A percentile compares a stretch with the other conserved stretches of the same genome.
These are phyloP conservation scores for Herpetotheres cachinnans DNA, from an alignment of 2,113 vertebrate species.

Conservation along the genomic window DNA sequence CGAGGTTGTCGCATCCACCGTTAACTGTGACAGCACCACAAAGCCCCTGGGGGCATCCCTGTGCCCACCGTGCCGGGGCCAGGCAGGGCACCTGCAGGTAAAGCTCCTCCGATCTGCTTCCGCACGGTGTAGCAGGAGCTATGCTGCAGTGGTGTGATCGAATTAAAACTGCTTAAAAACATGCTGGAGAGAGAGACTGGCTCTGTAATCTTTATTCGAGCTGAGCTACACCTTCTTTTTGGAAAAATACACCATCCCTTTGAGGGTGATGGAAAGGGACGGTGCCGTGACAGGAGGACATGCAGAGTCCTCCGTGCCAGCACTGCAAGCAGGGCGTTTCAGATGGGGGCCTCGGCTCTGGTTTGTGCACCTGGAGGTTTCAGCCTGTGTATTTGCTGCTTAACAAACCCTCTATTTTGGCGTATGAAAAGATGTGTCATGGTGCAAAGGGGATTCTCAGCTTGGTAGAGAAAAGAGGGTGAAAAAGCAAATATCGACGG, in stretches of 20 bases:
- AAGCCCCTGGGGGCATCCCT: background rate
- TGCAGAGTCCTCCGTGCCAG: accelerated
- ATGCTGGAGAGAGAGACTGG: background rate
- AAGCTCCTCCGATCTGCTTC: background rate
- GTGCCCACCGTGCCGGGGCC: background rate
- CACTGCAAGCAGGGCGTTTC: accelerated
- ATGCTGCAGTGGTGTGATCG: accelerated
- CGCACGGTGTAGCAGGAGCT: accelerated
- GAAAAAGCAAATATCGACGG: background rate
- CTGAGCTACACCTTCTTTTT: background rate
- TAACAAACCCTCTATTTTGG: background rate
- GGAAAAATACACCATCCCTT: background rate
- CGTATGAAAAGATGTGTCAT: accelerated
- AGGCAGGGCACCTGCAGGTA: background rate
- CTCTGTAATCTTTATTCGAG: background rate
- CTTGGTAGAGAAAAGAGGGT: background rate
- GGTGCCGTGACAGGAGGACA: background rate
- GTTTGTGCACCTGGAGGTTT: background rate
- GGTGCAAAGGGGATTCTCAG: background rate
- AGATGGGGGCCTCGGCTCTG: background rate
- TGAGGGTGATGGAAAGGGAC: background rate
- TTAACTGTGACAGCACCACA: background rate
- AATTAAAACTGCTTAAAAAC: slow-evolving; percentile 16
- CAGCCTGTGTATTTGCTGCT: background rate
- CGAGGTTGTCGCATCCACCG: accelerated